phyloP scores from a whole-genome alignment of 2,888 invertebrate genomes.

The Poecilobothrus nobilitatus region DNA sequence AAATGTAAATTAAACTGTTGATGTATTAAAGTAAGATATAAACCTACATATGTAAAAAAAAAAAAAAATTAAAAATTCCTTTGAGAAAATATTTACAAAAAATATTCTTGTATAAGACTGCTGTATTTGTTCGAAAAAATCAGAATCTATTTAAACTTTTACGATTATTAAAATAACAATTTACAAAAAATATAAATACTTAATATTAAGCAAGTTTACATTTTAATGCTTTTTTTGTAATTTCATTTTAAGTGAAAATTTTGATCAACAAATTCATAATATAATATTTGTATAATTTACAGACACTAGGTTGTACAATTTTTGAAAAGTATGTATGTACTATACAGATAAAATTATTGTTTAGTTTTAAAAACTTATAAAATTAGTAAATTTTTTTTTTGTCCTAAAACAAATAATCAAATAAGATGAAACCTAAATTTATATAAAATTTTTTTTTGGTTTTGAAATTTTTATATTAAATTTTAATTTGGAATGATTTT shows the following conservation, averaged over 20 bases:
- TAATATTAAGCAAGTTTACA: constrained; percentile 12
- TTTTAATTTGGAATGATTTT: no score
- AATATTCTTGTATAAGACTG: constrained; percentile 45
- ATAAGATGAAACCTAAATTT: no score
- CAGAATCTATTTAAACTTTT: constrained; percentile 1
- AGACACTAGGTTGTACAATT: no score
- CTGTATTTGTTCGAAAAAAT: constrained; percentile 42
- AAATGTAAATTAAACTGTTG: constrained; percentile 13
- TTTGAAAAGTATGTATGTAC: no score
- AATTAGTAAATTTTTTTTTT: background rate
- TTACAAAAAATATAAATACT: constrained; percentile 35
- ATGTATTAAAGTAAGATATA: constrained; percentile 21
- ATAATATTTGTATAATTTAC: no score
- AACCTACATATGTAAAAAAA: constrained; percentile 24
- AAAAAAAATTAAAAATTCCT: constrained; percentile 21
- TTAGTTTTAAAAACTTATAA: no score
- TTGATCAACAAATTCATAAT: background rate
- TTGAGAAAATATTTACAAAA: constrained; percentile 12
- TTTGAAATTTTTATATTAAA: no score
- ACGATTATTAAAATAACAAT: constrained; percentile 29
- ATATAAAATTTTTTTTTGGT: no score
- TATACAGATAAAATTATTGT: no score
- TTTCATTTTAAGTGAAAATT: background rate
- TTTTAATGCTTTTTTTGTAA: constrained; percentile 12
- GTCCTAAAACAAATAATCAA: no score